Percentiles rank a stretch among this genome's conserved stretches.
These are phyloP conservation scores for Tautogolabrus adspersus DNA, from an alignment of 2,113 vertebrate species.

Conservation along the genomic window DNA sequence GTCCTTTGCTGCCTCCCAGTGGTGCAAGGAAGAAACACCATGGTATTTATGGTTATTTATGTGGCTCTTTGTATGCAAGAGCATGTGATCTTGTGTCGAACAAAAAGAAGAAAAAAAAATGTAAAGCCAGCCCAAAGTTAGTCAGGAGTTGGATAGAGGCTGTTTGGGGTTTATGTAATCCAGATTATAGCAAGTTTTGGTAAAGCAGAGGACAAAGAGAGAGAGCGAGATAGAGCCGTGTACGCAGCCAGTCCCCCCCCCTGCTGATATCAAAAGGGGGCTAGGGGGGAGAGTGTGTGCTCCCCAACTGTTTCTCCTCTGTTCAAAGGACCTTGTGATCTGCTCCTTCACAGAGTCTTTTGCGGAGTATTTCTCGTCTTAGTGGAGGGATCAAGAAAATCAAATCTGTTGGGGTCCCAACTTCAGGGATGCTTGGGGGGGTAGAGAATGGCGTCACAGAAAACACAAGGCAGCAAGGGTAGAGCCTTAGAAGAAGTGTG, in stretches of 20 bases:
- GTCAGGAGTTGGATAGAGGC: neutral
- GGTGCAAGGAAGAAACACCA: slow-evolving; percentile 21
- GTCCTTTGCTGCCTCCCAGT: slow-evolving; percentile 52
- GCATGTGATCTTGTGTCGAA: slow-evolving; percentile 11
- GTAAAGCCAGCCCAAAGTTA: neutral
- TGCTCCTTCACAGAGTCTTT: slow-evolving; percentile 14
- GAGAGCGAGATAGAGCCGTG: slow-evolving; percentile 12
- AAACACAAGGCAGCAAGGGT: neutral
- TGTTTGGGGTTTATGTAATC: slow-evolving; percentile 33
- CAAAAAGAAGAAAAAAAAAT: neutral
- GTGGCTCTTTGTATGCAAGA: slow-evolving; percentile 4
- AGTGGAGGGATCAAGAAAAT: slow-evolving; percentile 19
- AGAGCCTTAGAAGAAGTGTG: neutral
- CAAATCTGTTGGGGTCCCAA: slow-evolving; percentile 13
- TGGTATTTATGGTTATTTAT: neutral
- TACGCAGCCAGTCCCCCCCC: slow-evolving; percentile 26
- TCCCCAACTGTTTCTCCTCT: slow-evolving; percentile 53
- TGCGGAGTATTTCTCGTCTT: neutral
- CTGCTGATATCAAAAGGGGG: slow-evolving; percentile 54
- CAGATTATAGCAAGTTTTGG: slow-evolving; percentile 43
- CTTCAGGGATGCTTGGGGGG: slow-evolving; percentile 23
- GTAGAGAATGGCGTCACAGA: neutral
- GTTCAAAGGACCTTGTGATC: slow-evolving; percentile 59
- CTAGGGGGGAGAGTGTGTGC: slow-evolving; percentile 11
- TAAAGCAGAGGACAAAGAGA: slow-evolving; percentile 11